Conservation (phyloP, 2,888 invertebrate species). For the Drymonia ruficornis region DNA sequence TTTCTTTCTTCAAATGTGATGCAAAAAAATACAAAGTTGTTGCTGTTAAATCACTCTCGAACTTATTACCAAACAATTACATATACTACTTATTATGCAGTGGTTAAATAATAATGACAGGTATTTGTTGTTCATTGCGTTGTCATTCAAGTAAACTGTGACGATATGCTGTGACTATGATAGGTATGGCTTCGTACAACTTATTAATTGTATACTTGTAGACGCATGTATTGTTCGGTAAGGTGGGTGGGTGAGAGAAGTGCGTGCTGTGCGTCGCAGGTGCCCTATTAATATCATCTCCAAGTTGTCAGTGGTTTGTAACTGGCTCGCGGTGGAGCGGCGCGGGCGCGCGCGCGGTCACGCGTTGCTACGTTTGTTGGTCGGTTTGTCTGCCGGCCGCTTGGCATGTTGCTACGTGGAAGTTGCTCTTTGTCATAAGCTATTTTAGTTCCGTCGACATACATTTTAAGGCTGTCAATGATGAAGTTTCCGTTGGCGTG, state of each 20-base stretch:
- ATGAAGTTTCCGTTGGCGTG: conserved; percentile 27
- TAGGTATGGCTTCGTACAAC: no score
- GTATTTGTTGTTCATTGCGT: no score
- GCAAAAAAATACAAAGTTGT: no score
- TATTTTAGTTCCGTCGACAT: conserved; percentile 44
- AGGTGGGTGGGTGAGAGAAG: not conserved
- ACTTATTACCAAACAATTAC: no score
- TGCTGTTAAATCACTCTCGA: no score
- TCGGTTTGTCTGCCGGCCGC: conserved; percentile 6
- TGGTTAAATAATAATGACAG: no score
- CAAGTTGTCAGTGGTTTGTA: not conserved
- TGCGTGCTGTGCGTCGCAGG: not conserved
- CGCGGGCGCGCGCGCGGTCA: not conserved
- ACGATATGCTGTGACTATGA: no score
- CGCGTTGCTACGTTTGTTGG: not conserved
- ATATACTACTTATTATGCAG: no score
- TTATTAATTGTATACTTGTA: no score
- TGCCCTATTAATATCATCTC: conserved; percentile 1
- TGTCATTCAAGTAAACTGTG: no score
- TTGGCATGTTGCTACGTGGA: conserved; percentile 55
- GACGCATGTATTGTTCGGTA: no score
- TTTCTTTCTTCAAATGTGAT: no score
- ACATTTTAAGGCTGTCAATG: conserved; percentile 41
- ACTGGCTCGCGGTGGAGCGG: not conserved
- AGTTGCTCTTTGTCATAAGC: conserved; percentile 45